phyloP scores from a whole-genome alignment of 2,797 vertebrate genomes.

The Crax fasciolata region DNA sequence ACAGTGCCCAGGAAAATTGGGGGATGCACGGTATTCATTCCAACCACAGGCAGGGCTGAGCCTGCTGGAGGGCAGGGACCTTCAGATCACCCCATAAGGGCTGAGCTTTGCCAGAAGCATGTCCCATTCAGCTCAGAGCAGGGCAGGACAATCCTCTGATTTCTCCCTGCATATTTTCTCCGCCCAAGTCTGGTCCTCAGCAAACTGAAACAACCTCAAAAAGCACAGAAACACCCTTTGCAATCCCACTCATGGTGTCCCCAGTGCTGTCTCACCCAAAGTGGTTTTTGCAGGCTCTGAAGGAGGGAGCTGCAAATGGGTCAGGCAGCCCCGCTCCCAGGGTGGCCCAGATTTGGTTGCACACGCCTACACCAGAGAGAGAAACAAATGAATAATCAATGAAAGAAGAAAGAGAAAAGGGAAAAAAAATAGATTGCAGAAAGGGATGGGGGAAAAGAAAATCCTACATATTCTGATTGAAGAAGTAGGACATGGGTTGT shows the following conservation, averaged over 20 bases:
- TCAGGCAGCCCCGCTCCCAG: background rate
- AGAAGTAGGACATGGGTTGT: background rate
- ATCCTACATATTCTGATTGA: background rate
- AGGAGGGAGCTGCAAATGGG: background rate
- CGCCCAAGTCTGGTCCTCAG: background rate
- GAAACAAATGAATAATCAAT: conserved; percentile 34
- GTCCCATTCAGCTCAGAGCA: background rate
- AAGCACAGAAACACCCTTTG: background rate
- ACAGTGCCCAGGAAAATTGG: background rate
- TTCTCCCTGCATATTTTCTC: background rate
- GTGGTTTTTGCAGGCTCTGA: background rate
- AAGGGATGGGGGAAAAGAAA: background rate
- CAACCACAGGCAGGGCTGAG: background rate
- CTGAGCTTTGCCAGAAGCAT: background rate
- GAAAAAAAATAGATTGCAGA: background rate
- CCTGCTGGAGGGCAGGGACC: background rate
- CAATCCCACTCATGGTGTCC: background rate
- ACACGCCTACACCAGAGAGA: background rate
- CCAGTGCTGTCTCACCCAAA: background rate
- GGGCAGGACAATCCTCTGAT: background rate
- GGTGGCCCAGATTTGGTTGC: conserved; percentile 29
- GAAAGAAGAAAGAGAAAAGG: background rate
- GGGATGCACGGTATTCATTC: background rate
- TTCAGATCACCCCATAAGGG: background rate
- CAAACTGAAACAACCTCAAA: background rate